Percentiles rank a stretch among this genome's conserved stretches.
phyloP scores from a whole-genome alignment of 2,797 vertebrate genomes.

The Nyctalus aviator region DNA sequence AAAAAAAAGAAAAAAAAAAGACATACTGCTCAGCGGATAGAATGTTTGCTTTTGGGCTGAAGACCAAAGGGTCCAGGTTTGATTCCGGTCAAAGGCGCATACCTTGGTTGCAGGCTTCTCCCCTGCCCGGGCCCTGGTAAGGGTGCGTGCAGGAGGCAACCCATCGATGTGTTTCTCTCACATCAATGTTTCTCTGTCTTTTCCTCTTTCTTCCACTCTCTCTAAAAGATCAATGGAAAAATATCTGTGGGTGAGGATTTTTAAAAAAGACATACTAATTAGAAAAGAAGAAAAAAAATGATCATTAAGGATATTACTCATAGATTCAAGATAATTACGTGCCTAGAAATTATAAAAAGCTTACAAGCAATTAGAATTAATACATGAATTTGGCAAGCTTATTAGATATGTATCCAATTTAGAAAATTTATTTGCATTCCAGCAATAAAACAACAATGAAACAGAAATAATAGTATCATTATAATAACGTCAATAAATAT shows the following conservation, averaged over 20 bases:
- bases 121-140: no score
- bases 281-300: not conserved
- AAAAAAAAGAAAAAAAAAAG: not conserved
- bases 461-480: not conserved
- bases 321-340: not conserved
- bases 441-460: not conserved
- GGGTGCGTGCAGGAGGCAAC: no score
- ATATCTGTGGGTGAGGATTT: no score
- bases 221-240: no score
- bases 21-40: no score
- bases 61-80: no score
- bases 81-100: no score
- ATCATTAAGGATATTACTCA: not conserved
- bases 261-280: not conserved
- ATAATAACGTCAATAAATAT: not conserved
- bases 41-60: no score
- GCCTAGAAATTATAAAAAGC: not conserved
- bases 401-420: not conserved
- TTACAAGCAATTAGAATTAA: not conserved
- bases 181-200: no score
- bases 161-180: no score
- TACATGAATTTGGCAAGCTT: not conserved
- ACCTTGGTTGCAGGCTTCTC: no score
- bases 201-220: no score
- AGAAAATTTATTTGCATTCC: not conserved